Conservation (phyloP, 1,140 invertebrate genomes). For the Hesperophylax magnus region DNA sequence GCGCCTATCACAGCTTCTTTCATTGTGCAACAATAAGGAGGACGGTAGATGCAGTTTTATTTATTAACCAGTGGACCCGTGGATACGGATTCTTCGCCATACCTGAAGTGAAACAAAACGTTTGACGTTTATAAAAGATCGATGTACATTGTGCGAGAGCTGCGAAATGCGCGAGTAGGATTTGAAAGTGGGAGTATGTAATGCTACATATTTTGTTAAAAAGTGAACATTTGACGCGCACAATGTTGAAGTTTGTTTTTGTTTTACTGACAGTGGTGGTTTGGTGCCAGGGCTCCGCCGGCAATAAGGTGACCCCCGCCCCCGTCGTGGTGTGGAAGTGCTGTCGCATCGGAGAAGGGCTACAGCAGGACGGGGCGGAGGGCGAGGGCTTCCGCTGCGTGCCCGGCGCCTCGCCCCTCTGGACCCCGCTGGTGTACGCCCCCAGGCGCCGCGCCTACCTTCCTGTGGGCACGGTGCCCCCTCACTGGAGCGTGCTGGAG, state of each 20-base stretch:
- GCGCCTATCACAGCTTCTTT: too few species aligned
- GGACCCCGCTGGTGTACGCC: conserved; percentile 72
- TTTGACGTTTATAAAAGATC: background rate
- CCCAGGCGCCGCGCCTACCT: conserved; percentile 61
- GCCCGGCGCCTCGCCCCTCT: conserved; percentile 56
- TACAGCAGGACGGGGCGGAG: conserved; percentile 58
- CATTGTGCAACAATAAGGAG: background rate
- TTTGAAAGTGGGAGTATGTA: conserved; percentile 20
- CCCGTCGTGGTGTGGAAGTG: conserved; percentile 69
- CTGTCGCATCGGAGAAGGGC: conserved; percentile 66
- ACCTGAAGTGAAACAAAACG: background rate
- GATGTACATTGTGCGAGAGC: background rate
- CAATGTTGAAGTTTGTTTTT: conserved; percentile 17
- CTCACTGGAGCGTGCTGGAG: conserved; percentile 67
- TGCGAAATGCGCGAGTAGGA: background rate
- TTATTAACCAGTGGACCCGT: background rate
- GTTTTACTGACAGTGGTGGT: conserved; percentile 34
- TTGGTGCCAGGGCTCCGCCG: conserved; percentile 4
- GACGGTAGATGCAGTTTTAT: background rate
- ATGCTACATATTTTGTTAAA: conserved; percentile 18
- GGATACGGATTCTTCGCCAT: too few species aligned
- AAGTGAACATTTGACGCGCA: conserved; percentile 5
- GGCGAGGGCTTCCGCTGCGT: conserved; percentile 55
- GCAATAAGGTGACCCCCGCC: conserved; percentile 58
- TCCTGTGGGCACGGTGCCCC: conserved; percentile 61